Evolutionary conservation across 2,888 invertebrate genomes (phyloP), one percentile per base, ranked within the genome.

Genomic region (Junonia oenone): DNA sequence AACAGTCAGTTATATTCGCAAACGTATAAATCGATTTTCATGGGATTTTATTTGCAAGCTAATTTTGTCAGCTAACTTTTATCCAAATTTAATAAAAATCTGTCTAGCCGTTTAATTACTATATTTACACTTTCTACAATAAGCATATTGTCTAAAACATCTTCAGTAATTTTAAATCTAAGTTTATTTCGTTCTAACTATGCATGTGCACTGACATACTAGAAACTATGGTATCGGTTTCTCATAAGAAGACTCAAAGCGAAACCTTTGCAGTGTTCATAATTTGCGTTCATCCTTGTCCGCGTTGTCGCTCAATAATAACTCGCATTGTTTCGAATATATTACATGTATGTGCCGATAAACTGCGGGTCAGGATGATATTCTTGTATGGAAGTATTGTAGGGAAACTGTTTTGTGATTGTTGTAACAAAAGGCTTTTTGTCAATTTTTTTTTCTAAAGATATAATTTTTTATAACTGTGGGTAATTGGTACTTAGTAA

Each of bases 171-270:
- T 8, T 29, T 29, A 29, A 11, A 11, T 29, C 8, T 8, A 11
- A 29, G 9, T 5, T 13, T 35, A 38, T 11, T 0, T 17, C 15
- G 4, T 14, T 4, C 9, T 40, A 13, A 35, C 6, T 8, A 37
- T 11, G 48, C 33, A 31, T 11, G 48, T 48, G 45, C 51, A 45
- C 49, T 53, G 37, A 51, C 53, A 53, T 13, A 53, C 56, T 59
- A 56, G 46, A 59, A 53, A 54, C 47, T 31, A 14, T 27, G 57
- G 57, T 57, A 48, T 60, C 59, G 22, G 33, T 57, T 60, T 51
- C 59, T 57, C 46, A 51, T 57, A 55, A 60, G 52, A 55, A 54
- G 49, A 55, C 54, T 51, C 26, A 48, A 45, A 55, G 56, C 31
- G 57, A 60, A 60, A 45, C 59, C 59, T 45, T 54, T 57, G 22